These are phyloP conservation scores for Ailurus styani DNA, from an alignment of 2,113 vertebrate genomes.

Conservation along the genomic window DNA sequence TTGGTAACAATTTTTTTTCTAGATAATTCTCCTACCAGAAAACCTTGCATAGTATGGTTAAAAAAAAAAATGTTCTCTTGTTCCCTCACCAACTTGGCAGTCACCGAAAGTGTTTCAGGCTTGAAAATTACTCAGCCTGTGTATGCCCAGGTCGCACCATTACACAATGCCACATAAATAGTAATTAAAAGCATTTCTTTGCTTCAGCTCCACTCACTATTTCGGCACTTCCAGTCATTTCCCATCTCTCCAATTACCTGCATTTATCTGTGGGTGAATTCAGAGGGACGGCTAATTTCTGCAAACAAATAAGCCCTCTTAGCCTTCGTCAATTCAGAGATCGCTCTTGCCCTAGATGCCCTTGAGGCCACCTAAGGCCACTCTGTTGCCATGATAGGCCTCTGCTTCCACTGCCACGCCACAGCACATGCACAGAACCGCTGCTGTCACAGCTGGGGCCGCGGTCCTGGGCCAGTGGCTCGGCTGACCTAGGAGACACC, in stretches of 20 bases:
- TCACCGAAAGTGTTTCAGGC: not conserved
- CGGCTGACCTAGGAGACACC: not conserved
- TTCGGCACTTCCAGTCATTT: not conserved
- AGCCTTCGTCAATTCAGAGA: not conserved
- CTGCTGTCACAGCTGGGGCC: not conserved
- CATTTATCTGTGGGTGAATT: not conserved
- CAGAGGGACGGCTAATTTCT: not conserved
- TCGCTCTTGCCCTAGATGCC: not conserved
- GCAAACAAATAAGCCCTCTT: not conserved
- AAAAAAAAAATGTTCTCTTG: not conserved
- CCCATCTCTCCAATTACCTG: not conserved
- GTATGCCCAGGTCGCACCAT: not conserved
- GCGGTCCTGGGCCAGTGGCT: not conserved
- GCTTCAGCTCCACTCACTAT: not conserved
- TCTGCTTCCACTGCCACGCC: not conserved
- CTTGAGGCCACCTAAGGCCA: not conserved
- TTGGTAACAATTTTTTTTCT: not conserved
- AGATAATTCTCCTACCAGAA: not conserved
- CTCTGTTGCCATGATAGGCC: not conserved
- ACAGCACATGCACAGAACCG: not conserved
- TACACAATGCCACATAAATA: not conserved
- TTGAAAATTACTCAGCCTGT: not conserved
- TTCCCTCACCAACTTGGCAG: not conserved
- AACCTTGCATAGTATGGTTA: not conserved
- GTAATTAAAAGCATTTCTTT: slow-evolving; percentile 40